phyloP scores from a whole-genome alignment of 2,888 invertebrate species.

The Salticus scenicus region DNA sequence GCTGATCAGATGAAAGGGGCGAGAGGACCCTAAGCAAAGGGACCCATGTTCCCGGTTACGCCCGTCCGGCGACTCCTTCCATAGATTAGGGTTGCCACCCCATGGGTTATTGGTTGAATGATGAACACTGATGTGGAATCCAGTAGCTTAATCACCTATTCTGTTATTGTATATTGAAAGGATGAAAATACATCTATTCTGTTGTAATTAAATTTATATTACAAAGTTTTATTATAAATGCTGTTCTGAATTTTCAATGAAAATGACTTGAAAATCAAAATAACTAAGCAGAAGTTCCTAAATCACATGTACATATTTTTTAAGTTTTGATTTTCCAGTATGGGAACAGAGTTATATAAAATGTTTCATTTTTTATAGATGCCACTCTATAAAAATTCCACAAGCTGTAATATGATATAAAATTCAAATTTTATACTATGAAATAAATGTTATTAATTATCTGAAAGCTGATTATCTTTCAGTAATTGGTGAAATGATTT shows the following conservation, averaged over 20 bases:
- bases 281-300: not conserved
- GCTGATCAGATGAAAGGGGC: slow-evolving; percentile 46
- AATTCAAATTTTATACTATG: no score
- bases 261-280: slow-evolving; percentile 2
- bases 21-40: slow-evolving; percentile 30
- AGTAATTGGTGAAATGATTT: no score
- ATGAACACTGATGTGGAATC: slow-evolving; percentile 43
- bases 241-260: not conserved
- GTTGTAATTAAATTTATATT: slow-evolving; percentile 56
- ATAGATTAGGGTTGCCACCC: slow-evolving; percentile 57
- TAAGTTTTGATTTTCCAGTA: no score
- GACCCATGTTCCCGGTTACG: slow-evolving; percentile 38
- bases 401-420: no score
- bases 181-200: slow-evolving; percentile 48
- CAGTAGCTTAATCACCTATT: slow-evolving; percentile 61
- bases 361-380: no score
- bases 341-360: no score
- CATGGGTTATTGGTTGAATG: slow-evolving; percentile 47
- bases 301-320: no score
- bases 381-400: no score
- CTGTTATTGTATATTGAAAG: slow-evolving; percentile 47
- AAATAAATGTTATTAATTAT: no score
- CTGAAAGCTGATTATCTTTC: no score
- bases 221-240: slow-evolving; percentile 11
- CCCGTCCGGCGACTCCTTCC: slow-evolving; percentile 69